phyloP scores from a whole-genome alignment of 2,113 vertebrate genomes.

The Rana temporaria region DNA sequence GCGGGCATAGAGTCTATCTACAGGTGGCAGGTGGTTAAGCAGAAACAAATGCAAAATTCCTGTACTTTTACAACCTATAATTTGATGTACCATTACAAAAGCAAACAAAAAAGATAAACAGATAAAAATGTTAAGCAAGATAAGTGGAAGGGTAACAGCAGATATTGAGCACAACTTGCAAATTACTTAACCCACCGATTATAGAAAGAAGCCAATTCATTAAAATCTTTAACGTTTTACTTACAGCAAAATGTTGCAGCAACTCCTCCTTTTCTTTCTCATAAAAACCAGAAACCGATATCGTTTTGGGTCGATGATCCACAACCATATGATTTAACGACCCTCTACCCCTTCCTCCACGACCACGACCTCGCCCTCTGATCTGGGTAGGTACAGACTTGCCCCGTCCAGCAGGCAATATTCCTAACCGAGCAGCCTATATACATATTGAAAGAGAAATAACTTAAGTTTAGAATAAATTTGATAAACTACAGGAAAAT shows the following conservation, averaged over 20 bases:
- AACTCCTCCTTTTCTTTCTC: conserved; percentile 96
- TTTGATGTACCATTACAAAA: too few species aligned
- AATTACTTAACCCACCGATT: too few species aligned
- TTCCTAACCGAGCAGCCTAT: conserved; percentile 90
- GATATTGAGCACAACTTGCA: too few species aligned
- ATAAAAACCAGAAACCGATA: conserved; percentile 85
- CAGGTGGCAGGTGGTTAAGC: too few species aligned
- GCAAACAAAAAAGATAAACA: too few species aligned
- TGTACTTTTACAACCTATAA: too few species aligned
- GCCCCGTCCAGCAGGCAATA: conserved; percentile 84
- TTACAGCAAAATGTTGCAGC: conserved; percentile 93
- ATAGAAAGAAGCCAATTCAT: too few species aligned
- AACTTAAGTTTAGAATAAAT: not conserved
- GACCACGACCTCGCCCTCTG: conserved; percentile 83
- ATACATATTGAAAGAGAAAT: not conserved
- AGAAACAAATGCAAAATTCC: too few species aligned
- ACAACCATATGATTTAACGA: conserved; percentile 93
- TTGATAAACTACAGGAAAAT: too few species aligned
- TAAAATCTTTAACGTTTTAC: conserved; percentile 54
- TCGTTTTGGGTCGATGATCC: conserved; percentile 91
- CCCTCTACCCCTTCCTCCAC: conserved; percentile 79
- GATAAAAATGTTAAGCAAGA: too few species aligned
- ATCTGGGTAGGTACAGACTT: conserved; percentile 71
- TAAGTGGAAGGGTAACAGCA: too few species aligned
- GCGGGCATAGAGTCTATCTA: too few species aligned